Evolutionary conservation across 1,140 invertebrate genomes (phyloP).

Genomic region (Nasonia giraulti): DNA sequence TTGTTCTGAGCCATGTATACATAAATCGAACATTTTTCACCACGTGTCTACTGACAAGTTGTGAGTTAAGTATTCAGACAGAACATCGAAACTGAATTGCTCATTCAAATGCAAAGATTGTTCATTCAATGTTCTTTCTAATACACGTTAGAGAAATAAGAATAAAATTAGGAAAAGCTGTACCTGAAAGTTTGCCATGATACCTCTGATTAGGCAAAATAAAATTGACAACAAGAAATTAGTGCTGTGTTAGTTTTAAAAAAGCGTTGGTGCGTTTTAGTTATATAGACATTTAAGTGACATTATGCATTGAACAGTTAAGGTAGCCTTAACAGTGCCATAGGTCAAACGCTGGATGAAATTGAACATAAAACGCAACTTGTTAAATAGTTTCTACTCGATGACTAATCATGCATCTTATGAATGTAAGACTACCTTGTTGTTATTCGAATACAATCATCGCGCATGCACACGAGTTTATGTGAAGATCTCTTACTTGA

Average conservation of each 20-base stretch:
- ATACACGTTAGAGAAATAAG: neutral
- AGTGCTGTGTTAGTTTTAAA: slow-evolving; percentile 29
- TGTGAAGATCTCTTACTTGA: slow-evolving; percentile 60
- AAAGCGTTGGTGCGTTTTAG: neutral
- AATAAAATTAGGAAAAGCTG: slow-evolving; percentile 48
- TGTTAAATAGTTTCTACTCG: neutral
- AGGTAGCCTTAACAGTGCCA: slow-evolving; percentile 9
- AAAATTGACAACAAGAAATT: slow-evolving; percentile 53
- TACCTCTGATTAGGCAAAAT: slow-evolving; percentile 64
- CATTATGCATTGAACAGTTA: neutral
- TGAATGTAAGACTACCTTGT: slow-evolving; percentile 12
- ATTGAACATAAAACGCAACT: neutral
- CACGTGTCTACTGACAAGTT: too few species aligned
- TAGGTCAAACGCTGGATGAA: neutral
- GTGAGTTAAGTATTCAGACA: neutral
- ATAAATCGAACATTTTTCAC: neutral
- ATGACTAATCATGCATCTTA: neutral
- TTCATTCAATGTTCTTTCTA: slow-evolving; percentile 1
- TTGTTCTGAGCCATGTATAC: neutral
- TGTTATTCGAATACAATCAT: neutral
- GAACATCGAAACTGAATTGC: neutral
- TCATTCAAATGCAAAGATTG: neutral
- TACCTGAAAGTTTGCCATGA: slow-evolving; percentile 74
- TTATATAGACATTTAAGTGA: slow-evolving; percentile 2
- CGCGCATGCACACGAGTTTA: neutral